Evolutionary conservation across 2,888 invertebrate species (phyloP).

Genomic region (Euclidia mi): DNA sequence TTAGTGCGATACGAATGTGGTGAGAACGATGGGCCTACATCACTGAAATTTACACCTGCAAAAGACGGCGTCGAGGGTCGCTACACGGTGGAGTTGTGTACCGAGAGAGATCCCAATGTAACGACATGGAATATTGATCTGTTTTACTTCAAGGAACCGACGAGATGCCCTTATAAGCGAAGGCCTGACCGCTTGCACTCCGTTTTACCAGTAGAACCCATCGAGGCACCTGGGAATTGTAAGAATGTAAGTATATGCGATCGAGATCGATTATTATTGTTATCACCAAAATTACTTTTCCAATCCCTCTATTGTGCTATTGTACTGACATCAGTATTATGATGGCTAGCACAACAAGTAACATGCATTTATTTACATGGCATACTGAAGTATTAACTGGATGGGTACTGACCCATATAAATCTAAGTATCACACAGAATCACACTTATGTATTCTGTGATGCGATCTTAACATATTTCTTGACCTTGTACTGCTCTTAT

Average conservation of each 20-base stretch:
- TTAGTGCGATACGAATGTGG: conserved; percentile 56
- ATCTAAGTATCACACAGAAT: no score
- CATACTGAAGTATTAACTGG: no score
- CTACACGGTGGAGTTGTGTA: conserved; percentile 69
- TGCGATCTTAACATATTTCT: no score
- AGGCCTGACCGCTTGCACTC: conserved; percentile 24
- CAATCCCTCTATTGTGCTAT: no score
- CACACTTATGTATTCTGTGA: no score
- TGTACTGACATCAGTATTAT: no score
- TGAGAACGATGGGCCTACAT: conserved; percentile 26
- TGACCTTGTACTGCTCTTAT: no score
- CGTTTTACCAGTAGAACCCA: conserved; percentile 27
- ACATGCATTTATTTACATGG: no score
- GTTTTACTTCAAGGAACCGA: conserved; percentile 28
- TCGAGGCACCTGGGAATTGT: conserved; percentile 56
- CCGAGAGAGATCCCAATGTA: conserved; percentile 35
- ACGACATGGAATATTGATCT: conserved; percentile 60
- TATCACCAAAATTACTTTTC: no score
- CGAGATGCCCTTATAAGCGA: neutral
- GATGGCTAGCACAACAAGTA: no score
- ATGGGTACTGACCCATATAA: no score
- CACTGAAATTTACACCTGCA: conserved; percentile 55
- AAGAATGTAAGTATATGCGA: conserved; percentile 63
- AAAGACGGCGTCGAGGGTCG: conserved; percentile 63
- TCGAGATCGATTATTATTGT: no score